phyloP scores from a whole-genome alignment of 1,140 invertebrate species.

The Lerema accius region DNA sequence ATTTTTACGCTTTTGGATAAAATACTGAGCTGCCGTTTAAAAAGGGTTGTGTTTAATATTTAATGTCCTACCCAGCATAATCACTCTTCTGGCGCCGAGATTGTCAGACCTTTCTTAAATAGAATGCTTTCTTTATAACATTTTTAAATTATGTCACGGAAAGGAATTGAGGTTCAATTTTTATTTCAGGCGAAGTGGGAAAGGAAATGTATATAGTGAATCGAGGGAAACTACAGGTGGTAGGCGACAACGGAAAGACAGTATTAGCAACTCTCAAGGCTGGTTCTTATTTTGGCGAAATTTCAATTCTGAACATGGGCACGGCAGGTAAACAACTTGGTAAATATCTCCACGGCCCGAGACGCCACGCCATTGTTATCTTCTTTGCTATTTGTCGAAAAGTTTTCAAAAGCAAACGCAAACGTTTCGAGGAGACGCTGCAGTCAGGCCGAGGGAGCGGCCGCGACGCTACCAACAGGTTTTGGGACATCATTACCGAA shows the following conservation, averaged over 20 bases:
- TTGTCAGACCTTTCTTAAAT: slow-evolving; percentile 31
- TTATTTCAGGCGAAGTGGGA: slow-evolving; percentile 95
- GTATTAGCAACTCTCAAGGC: slow-evolving; percentile 98
- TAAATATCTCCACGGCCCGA: slow-evolving; percentile 90
- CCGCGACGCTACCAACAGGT: slow-evolving; percentile 74
- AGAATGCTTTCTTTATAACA: slow-evolving; percentile 25
- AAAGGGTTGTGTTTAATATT: slow-evolving; percentile 1
- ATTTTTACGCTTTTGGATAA: not conserved
- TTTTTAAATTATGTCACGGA: slow-evolving; percentile 17
- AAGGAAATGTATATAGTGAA: slow-evolving; percentile 99
- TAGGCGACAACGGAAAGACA: slow-evolving; percentile 98
- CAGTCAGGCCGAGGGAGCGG: slow-evolving; percentile 81
- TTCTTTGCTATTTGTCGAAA: slow-evolving; percentile 65
- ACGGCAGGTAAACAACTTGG: slow-evolving; percentile 98
- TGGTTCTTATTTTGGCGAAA: slow-evolving; percentile 99
- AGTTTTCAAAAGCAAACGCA: slow-evolving; percentile 75
- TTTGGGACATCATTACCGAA: slow-evolving; percentile 69
- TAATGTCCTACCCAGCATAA: not conserved
- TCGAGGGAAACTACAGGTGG: slow-evolving; percentile 96
- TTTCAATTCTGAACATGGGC: slow-evolving; percentile 99
- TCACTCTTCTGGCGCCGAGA: slow-evolving; percentile 26
- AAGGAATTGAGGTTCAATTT: slow-evolving; percentile 16
- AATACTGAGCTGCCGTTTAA: not conserved
- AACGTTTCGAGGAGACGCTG: slow-evolving; percentile 81
- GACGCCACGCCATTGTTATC: slow-evolving; percentile 82